Percentiles rank a stretch among this genome's conserved stretches.
Evolutionary conservation across 2,113 vertebrate species (phyloP).

Genomic region (Pluvialis apricaria): DNA sequence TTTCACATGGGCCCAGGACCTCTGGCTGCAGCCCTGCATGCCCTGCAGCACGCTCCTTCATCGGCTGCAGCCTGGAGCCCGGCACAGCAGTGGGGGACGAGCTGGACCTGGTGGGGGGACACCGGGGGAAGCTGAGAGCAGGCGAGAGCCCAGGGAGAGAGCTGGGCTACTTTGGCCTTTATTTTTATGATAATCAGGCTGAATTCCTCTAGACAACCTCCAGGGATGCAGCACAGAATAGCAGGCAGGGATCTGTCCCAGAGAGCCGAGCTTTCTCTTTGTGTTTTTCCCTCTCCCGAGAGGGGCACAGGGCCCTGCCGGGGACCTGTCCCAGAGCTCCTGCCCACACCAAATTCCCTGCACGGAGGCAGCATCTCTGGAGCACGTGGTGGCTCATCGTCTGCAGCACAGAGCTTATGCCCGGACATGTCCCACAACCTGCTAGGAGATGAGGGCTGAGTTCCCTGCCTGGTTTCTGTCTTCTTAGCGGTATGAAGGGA

Average conservation of each 20-base stretch:
- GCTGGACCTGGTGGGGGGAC: not conserved
- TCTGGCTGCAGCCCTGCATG: not conserved
- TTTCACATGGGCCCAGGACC: not conserved
- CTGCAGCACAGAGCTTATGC: not conserved
- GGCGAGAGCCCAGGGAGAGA: not conserved
- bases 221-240: not conserved
- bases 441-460: not conserved
- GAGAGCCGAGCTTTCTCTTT: not conserved
- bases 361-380: not conserved
- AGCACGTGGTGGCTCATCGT: accelerated
- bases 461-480: not conserved
- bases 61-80: not conserved
- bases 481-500: accelerated
- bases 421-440: slow-evolving; percentile 21
- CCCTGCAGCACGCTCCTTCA: not conserved
- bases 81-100: not conserved
- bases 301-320: not conserved
- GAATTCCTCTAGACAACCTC: slow-evolving; percentile 10
- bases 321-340: not conserved
- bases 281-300: not conserved
- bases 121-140: not conserved
- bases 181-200: slow-evolving; percentile 17
- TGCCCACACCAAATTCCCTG: not conserved
- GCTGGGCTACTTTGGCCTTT: not conserved
- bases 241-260: not conserved